Evolutionary conservation across 2,888 invertebrate species (phyloP), one percentile per base, ranked within the genome.

Genomic region (Dynastes grantii): DNA sequence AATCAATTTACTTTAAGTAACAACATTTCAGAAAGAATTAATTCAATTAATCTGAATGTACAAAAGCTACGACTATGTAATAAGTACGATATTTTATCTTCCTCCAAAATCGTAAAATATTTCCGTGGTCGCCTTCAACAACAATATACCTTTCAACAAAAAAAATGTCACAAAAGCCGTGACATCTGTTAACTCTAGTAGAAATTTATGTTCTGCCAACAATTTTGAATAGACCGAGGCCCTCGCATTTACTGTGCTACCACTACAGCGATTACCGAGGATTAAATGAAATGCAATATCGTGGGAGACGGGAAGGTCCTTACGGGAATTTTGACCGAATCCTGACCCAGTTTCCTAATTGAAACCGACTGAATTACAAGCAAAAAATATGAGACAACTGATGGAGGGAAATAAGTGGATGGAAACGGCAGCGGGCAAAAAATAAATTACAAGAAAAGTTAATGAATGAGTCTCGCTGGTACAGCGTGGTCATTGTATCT

Each of bases 301-400:
- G 27, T 45, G 11, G 16, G 16, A 22, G 40, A 22, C 55, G 55
- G 55, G 6, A 55, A 55, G 8, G 16, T 45, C 67, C 27, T 67
- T 67, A 22, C 16, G 67, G 67, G 45, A 67, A 67, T 67, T 65
- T 67, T 49, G 67, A 67, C 67, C 67, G 45, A 49, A 22, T 45
- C 16, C 49, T 67, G 67, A 67, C 67, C 67, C 45, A 67, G 67
- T 67, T 67, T 67, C 67, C 45, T 67, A 67, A 67, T 67, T 67
- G 67, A 67, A 67, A 49, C 45, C 49, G 27, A 22, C 67, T 13
- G 49, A 67, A 49, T 67, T 45, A 67, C 67, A 67, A 49, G 49
- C 40, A 40, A 67, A 67, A 67, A 67, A 49, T 67, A 67, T 32
- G 45, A 64, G 64, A 49, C 67, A 49, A 49, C 16, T 49, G 45